Evolutionary conservation across 30 jellyfish, hydroid and myxozoan genomes (phyloP), one percentile per base, ranked within the genome.

Genomic region (Haliclystus octoradiatus): DNA sequence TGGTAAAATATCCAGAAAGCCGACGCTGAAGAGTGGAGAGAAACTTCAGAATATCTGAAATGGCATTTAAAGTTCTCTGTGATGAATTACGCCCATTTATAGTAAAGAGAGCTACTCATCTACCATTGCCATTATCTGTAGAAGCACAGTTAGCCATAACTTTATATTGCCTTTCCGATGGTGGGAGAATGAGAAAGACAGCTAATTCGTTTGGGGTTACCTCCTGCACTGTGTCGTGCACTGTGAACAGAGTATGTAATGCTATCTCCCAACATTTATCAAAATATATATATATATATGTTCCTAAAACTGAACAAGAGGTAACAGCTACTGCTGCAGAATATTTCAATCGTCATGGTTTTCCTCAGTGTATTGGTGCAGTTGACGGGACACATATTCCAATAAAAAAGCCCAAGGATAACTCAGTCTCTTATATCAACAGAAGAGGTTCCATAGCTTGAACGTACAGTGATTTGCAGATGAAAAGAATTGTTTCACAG

Each of bases 301-400:
- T 64, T 12, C 72, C 85, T 46, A 15, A 7, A 15, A 74, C 74
- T 9, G 74, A 64, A 26, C 1, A 64, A n/a, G 63, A 64, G 26
- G 62, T 64, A 12, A 24, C 25, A 24, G 67, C 60, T 26, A 69
- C 70, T 2, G 69, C 79, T 12, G 5, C 31, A 12, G 22, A 33
- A n/a, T 76, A 52, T 51, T 14, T 25, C 26, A 26, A 69, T 23
- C 3, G 2, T 24, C 66, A 31, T 62, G 92, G 92, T 5, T 78
- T 69, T 47, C 92, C 78, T 7, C 92, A 68, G 53, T 78, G 84
- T 62, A 61, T 69, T 31, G 90, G 90, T 31, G 90, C 80, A 7
- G 46, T 66, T 2, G 90, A 76, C 63, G 82, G 78, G 28, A 76
- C 90, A 22, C 80, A 65, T 52, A 67, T 76, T 28, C 34, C 28